Evolutionary conservation across 2,113 vertebrate genomes (phyloP).

Genomic region (Gasterosteus aculeatus): DNA sequence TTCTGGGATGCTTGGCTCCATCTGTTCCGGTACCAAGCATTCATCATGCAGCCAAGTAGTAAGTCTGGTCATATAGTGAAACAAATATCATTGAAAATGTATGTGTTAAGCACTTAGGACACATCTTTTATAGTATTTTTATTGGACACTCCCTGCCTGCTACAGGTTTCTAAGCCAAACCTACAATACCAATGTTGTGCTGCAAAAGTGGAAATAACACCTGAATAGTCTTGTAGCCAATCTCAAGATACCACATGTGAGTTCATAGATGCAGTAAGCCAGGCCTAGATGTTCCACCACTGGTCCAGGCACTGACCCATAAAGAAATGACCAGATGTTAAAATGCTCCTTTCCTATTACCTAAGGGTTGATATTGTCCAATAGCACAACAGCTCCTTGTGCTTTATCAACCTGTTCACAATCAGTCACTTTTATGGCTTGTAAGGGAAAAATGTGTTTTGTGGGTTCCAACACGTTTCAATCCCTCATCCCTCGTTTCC

Average conservation of each 20-base stretch:
- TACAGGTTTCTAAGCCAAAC: background rate
- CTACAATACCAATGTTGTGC: background rate
- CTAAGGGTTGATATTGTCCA: too few relatives aligned
- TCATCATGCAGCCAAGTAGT: slow-evolving; percentile 5
- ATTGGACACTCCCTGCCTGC: background rate
- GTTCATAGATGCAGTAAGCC: background rate
- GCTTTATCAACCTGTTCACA: too few relatives aligned
- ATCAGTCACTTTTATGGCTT: too few relatives aligned
- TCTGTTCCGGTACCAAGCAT: slow-evolving; percentile 4
- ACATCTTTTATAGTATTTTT: background rate
- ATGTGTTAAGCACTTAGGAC: background rate
- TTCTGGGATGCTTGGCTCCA: background rate
- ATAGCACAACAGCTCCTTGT: too few relatives aligned
- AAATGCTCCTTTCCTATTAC: too few relatives aligned
- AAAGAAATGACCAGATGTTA: too few relatives aligned
- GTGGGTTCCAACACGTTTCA: too few relatives aligned
- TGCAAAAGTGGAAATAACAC: background rate
- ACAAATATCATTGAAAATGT: background rate
- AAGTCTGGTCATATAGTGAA: background rate
- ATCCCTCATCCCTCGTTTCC: too few relatives aligned
- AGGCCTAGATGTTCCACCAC: too few relatives aligned
- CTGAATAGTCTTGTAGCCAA: background rate
- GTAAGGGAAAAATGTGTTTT: too few relatives aligned
- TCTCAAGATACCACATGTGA: too few relatives aligned
- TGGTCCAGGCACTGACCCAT: too few relatives aligned